phyloP scores from a whole-genome alignment of 2,797 vertebrate species.

The Poecilia wingei region DNA sequence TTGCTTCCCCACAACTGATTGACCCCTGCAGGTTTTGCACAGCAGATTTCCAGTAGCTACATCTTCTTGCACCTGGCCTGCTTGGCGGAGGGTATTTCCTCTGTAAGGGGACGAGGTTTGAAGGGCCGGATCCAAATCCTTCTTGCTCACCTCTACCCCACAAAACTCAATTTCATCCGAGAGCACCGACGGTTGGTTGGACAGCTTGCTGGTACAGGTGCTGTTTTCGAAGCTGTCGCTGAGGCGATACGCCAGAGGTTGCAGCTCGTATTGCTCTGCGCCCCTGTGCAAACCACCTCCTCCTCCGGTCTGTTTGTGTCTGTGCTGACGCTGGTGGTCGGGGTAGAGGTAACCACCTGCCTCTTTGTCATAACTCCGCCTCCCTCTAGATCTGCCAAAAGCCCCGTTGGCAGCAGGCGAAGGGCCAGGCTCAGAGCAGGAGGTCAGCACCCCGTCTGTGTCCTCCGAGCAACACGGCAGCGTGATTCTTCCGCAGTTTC shows the following conservation, averaged over 20 bases:
- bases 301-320: conserved; percentile 61
- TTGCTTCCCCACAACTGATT: conserved; percentile 55
- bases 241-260: conserved; percentile 91
- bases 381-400: conserved; percentile 79
- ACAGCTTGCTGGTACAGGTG: conserved; percentile 97
- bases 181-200: conserved; percentile 93
- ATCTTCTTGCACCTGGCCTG: conserved; percentile 46
- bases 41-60: conserved; percentile 67
- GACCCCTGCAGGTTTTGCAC: conserved; percentile 78
- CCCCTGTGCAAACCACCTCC: conserved; percentile 61
- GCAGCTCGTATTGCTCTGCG: conserved; percentile 94
- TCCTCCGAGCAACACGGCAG: conserved; percentile 87
- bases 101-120: conserved; percentile 97
- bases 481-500: conserved; percentile 89
- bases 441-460: conserved; percentile 57
- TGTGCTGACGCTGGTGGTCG: conserved; percentile 73
- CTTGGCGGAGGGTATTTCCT: conserved; percentile 68
- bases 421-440: conserved; percentile 68
- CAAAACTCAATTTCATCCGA: conserved; percentile 93
- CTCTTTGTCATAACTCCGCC: conserved; percentile 77
- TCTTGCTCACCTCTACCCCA: conserved; percentile 69
- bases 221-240: conserved; percentile 99
- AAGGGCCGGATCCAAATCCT: conserved; percentile 76
- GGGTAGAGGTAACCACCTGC: conserved; percentile 77
- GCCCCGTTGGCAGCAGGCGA: conserved; percentile 83